Base-by-base conservation (phyloP, 2,888 invertebrate genomes). In the Drosophila ezoana region DNA sequence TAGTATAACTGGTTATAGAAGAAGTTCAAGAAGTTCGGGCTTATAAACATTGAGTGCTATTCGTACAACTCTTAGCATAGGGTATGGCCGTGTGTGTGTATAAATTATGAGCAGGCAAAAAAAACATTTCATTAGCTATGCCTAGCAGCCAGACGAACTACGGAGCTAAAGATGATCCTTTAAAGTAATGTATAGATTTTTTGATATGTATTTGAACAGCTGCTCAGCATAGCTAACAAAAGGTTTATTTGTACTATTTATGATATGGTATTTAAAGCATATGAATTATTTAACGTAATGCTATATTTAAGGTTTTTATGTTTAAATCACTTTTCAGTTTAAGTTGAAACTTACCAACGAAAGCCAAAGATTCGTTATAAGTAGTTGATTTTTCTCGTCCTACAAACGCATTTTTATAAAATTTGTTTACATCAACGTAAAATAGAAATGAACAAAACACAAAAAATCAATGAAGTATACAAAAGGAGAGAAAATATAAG, bases 361-460 rank as follows among this genome's bases (percentile, higher is more conserved):
- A 95, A 97, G 96, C 97, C 97, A 97, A 94, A 97, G 96, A 95
- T 97, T 97, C 94, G 97, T 96, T 94, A 97, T 96, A 94, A 97
- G 95, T 94, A 97, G 96, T 95, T 97, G 97, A 95, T 97, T 97
- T 95, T 97, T 97, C 96, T 97, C 97, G 95, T 97, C 97, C 97
- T 97, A 95, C 95, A 94, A 93, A 90, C 89, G 86, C 78, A 77
- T 63, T 63, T 52, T 75, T 74, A 59, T 70, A 60, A 63, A 74
- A 49, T 73, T 71, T 74, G 63, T 78, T 79, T 65, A 83, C 73
- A 70, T 59, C 69, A 72, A 75, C 59, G 44, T 56, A 72, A 65
- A 65, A 37, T 71, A 56, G 43, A 45, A 54, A 53, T 60, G 18
- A 40, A 20, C 8, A 59, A 43, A 41, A 43, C 41, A 33, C 38